Base-by-base conservation (phyloP, 2,797 vertebrate genomes). In the Nyctalus aviator region DNA sequence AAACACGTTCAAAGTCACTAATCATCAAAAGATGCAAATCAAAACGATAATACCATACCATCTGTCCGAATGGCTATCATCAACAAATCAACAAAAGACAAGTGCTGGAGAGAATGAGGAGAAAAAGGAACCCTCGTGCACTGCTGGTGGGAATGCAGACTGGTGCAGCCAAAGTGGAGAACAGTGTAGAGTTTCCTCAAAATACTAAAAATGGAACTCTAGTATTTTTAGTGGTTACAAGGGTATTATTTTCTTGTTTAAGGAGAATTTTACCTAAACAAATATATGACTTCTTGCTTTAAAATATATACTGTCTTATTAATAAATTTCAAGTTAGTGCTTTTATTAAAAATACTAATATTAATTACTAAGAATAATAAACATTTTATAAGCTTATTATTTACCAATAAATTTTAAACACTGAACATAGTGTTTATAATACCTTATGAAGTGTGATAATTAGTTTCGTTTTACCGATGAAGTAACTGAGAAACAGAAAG, bases 391-490 rank as follows among this genome's bases (percentile, higher is more conserved):
- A 15, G 3, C 25, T 57, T 93, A 44, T 82, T 90, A 55, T 90
- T 64, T 76, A 92, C 3, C 9, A 79, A n/a, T 35, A 79, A 8
- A 53, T 48, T 92, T 76, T 87, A 76, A 94, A 85, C 27, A 88
- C 14, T 57, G 75, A 35, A 71, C 2, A 41, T 53, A 71, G 32
- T 90, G 41, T 4, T 68, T 68, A n/a, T 41, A 59, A 93, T 53
- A 68, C 3, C 13, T 76, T 59, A 35, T 62, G 8, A 59, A 48
- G 44, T n/a, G 37, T 57, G 35, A 68, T 88, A 82, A 88, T 90
- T 90, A 79, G 32, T 66, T 93, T 20, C 84, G 13, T 92, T 94
- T 84, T 88, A 68, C 10, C 90, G 55, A 69, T 78, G 69, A 94
- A 87, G 44, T 88, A 17, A 62, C 17, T 48, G 44, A 90, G 86